Conservation (phyloP, 2,888 invertebrate species). For the Cantharis rufa region DNA sequence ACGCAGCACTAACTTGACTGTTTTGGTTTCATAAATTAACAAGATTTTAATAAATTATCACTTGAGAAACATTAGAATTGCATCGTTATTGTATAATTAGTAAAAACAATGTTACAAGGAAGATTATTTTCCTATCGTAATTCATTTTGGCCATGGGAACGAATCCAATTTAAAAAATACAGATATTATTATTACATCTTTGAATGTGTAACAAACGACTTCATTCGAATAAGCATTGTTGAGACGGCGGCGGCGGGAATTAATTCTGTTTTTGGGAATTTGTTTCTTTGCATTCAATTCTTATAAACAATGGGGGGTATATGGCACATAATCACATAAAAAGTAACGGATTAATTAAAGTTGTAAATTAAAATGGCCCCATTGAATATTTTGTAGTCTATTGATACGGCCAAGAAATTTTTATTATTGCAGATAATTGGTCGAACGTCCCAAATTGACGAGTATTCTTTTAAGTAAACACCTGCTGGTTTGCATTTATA, state of each 20-base stretch:
- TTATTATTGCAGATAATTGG: neutral
- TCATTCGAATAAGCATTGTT: neutral
- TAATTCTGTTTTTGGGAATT: neutral
- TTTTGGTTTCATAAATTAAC: neutral
- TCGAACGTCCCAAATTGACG: neutral
- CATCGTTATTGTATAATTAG: neutral
- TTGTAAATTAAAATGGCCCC: neutral
- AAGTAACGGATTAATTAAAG: neutral
- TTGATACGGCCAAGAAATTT: neutral
- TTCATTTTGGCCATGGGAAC: constrained; percentile 19
- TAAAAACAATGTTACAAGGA: constrained; percentile 7
- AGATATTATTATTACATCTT: constrained; percentile 6
- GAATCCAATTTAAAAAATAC: constrained; percentile 19
- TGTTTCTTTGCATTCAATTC: neutral
- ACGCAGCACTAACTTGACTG: neutral
- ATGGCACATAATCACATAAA: neutral
- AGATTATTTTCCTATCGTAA: constrained; percentile 18
- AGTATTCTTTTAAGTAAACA: neutral
- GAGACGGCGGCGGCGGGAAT: neutral
- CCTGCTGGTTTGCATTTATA: neutral
- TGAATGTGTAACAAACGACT: constrained; percentile 6
- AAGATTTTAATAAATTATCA: neutral
- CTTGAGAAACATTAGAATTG: neutral
- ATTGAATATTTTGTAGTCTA: neutral
- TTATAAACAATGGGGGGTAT: neutral